Evolutionary conservation across 2,888 invertebrate genomes (phyloP).

Genomic region (Ceriagrion tenellum): DNA sequence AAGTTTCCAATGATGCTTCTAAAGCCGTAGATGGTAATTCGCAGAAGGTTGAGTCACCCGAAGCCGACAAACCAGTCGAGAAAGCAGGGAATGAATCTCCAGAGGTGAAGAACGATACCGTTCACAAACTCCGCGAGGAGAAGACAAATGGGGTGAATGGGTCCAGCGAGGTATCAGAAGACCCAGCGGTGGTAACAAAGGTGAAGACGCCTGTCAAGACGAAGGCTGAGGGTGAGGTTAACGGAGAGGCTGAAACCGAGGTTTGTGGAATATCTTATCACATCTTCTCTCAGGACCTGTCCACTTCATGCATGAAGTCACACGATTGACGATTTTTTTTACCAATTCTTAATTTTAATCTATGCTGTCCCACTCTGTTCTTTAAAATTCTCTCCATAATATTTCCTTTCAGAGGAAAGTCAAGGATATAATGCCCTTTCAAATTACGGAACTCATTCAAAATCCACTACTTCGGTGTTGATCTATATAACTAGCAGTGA

Average conservation of each 20-base stretch:
- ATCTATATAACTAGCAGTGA: too few relatives aligned
- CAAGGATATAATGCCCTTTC: too few relatives aligned
- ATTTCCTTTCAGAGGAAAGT: too few relatives aligned
- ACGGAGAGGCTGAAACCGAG: neutral
- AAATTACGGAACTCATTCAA: too few relatives aligned
- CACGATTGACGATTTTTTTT: neutral
- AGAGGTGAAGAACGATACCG: neutral
- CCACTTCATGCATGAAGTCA: neutral
- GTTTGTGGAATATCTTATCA: neutral
- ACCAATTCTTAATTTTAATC: too few relatives aligned
- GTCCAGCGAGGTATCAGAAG: neutral
- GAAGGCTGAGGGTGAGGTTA: neutral
- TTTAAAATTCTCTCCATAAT: too few relatives aligned
- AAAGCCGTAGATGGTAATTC: neutral
- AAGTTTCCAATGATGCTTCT: neutral
- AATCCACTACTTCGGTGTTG: too few relatives aligned
- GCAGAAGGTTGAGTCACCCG: neutral
- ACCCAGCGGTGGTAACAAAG: neutral
- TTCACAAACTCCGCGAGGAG: neutral
- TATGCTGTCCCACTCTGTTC: too few relatives aligned
- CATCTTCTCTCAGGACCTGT: neutral
- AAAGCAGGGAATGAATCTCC: neutral
- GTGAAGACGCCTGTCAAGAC: constrained; percentile 5
- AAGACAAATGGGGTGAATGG: neutral
- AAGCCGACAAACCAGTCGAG: neutral